Evolutionary conservation across 2,797 vertebrate genomes (phyloP).

Genomic region (Lutjanus argentimaculatus): DNA sequence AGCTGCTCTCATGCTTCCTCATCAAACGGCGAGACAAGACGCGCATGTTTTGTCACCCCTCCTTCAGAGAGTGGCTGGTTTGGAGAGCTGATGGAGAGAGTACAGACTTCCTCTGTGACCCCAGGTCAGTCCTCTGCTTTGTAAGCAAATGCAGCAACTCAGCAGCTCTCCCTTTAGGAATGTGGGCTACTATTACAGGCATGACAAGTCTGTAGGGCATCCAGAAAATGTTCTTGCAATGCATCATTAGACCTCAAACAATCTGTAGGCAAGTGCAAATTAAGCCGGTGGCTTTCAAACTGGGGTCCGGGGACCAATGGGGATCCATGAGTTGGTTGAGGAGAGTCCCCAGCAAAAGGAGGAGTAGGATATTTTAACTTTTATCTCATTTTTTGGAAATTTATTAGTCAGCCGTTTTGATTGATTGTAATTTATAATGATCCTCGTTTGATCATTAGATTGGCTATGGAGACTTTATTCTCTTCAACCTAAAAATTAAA

Average conservation of each 20-base stretch:
- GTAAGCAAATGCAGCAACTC: conserved; percentile 32
- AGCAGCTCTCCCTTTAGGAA: conserved; percentile 35
- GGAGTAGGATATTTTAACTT: too few relatives aligned
- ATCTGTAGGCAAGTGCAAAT: neutral
- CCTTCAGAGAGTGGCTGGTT: conserved; percentile 98
- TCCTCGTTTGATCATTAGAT: too few relatives aligned
- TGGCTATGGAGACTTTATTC: too few relatives aligned
- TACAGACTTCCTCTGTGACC: conserved; percentile 96
- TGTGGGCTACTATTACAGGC: conserved; percentile 6
- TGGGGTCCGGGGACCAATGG: too few relatives aligned
- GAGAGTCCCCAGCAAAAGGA: too few relatives aligned
- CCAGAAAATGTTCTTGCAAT: conserved; percentile 18
- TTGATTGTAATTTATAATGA: too few relatives aligned
- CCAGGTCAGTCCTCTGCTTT: conserved; percentile 87
- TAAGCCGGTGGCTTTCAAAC: too few relatives aligned
- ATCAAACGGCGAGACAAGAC: conserved; percentile 96
- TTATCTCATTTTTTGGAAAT: too few relatives aligned
- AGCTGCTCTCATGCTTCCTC: conserved; percentile 93
- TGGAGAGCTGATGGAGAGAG: conserved; percentile 98
- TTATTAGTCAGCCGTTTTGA: too few relatives aligned
- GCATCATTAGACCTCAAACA: conserved; percentile 22
- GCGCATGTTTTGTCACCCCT: conserved; percentile 99
- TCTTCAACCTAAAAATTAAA: too few relatives aligned
- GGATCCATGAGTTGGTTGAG: too few relatives aligned
- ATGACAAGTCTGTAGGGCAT: conserved; percentile 14